Evolutionary conservation across 2,888 invertebrate species (phyloP), one percentile per base, ranked within the genome.

Genomic region (Vesta saturnalis): DNA sequence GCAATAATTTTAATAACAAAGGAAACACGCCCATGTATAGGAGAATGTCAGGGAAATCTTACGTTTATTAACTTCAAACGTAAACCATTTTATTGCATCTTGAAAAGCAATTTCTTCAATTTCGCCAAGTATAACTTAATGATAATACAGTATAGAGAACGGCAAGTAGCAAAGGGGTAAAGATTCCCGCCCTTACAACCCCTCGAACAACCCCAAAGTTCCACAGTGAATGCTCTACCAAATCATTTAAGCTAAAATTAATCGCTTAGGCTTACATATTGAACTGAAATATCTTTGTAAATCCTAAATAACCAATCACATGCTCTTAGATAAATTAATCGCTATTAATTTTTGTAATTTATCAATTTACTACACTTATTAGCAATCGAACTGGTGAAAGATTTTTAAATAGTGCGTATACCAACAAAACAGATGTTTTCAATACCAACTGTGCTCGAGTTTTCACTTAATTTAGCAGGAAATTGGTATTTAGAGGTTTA

Each of bases 251-350:
- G 39, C 43, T 43, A 35, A 30, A 61, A 54, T 35, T 39, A 52
- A 35, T 61, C 39, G 52, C 52, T 60, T 49, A 21, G 49, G 30
- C 58, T 39, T 58, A 58, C 16, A 58, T 54, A 35, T 60, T 30
- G 46, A 47, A 49, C 46, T 22, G 1, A 46, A 46, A 59, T 59
- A 59, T 60, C 22, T 49, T 30, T 46, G 46, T 60, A 10, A 46
- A 60, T 60, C 60, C 47, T 49, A 47, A 60, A 47, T 30, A 23
- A 60, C 15, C 14, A 8, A 22, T 52, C 23, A 49, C 8, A 21
- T 16, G 19, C 15, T 8, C 14, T n/a, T 46, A 12, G 39, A 39
- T 39, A 39, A 39, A 39, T 39, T 39, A 39, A 39, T n/a, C 12
- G 39, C 8, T 39, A 39, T 39, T 39, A 39, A n/a, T 39, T 39